Evolutionary conservation across 2,113 vertebrate genomes (phyloP), one percentile per base, ranked within the genome.

Genomic region (Rhadina sibilatrix): DNA sequence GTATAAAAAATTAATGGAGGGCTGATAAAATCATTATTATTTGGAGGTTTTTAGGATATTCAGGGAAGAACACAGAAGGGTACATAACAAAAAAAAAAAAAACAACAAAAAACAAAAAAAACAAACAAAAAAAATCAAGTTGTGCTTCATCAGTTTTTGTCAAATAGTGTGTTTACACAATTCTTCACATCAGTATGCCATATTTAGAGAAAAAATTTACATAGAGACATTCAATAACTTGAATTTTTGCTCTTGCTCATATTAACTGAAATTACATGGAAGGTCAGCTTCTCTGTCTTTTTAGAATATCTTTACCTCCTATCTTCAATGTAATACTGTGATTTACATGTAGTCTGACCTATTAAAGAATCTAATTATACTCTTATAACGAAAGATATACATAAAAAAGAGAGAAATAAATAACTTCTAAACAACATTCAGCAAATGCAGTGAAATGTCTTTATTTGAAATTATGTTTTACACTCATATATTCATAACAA

Each of bases 111-210:
- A 70, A 46, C 14, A 12, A 40, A 40, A 30, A 25, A 77, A 35
- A n/a, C n/a, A n/a, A n/a, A n/a, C n/a, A 11, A 61, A 7, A 18
- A 11, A 87, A 44, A 4, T n/a, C 28, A 46, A 37, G 50, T 35
- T 49, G 13, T n/a, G 9, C 54, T 74, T 80, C 22, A 47, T 50
- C 35, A 30, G 10, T 31, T 56, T 38, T 61, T 77, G 17, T 28
- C 47, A 37, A 59, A 65, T 3, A 47, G 2, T 9, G 3, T 28
- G 6, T 53, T 82, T 24, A 40, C 27, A 24, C 1, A 0, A 38
- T 57, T 85, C 53, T 69, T 35, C 49, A 83, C 28, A 23, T 56
- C 54, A 30, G 2, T 28, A 52, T 54, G 14, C 15, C 59, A 57
- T 38, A 63, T 44, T 31, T 66, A 22, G 10, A 74, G 23, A 89